Evolutionary conservation across 2,797 vertebrate species (phyloP).

Genomic region (Knipowitschia caucasica): DNA sequence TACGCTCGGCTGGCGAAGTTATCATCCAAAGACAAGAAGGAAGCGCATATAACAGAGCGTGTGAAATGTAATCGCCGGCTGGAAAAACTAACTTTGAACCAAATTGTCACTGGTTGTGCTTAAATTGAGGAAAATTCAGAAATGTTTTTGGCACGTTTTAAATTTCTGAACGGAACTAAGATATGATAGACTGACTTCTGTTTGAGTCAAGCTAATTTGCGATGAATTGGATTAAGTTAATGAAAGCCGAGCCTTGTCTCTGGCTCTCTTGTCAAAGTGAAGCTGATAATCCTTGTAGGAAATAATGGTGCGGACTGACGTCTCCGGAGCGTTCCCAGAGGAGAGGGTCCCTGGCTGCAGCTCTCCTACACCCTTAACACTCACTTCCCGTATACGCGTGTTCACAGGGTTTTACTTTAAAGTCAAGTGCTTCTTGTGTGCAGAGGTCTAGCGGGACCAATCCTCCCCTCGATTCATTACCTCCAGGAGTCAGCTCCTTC

Average conservation of each 20-base stretch:
- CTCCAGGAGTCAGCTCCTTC: constrained; percentile 62
- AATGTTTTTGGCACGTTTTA: constrained; percentile 8
- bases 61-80: constrained; percentile 13
- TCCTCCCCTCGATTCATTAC: constrained; percentile 67
- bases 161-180: constrained; percentile 18
- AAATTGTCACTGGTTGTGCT: constrained; percentile 2
- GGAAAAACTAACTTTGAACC: constrained; percentile 2
- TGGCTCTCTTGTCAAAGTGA: constrained; percentile 9
- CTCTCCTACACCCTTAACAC: constrained; percentile 25
- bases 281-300: constrained; percentile 15
- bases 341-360: constrained; percentile 25
- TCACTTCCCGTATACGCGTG: constrained; percentile 24
- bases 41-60: constrained; percentile 1
- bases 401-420: constrained; percentile 58
- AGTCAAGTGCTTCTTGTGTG: constrained; percentile 65
- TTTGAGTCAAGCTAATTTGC: constrained; percentile 25
- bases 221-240: constrained; percentile 28
- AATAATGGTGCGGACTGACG: constrained; percentile 18
- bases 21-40: constrained; percentile 6
- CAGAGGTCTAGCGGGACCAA: constrained; percentile 59
- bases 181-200: constrained; percentile 22
- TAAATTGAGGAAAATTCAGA: constrained; percentile 23
- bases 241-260: constrained; percentile 6
- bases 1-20: constrained; percentile 2
- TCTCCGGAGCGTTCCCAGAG: constrained; percentile 31